Percentiles rank a stretch among this genome's conserved stretches.
These are phyloP conservation scores for Mungos mungo DNA, from an alignment of 2,113 vertebrate species.

Conservation along the genomic window DNA sequence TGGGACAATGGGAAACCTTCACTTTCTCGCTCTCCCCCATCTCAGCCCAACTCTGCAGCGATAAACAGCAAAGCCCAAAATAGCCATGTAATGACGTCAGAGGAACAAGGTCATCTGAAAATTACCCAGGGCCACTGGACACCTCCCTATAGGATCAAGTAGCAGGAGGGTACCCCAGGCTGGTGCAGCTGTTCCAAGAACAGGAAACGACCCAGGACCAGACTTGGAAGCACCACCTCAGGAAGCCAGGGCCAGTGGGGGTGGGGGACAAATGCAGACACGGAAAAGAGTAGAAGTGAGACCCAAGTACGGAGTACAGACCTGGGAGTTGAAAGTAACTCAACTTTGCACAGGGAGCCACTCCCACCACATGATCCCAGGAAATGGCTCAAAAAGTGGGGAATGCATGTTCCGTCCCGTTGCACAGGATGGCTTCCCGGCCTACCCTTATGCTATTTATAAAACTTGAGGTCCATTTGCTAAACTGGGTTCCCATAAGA, in stretches of 20 bases:
- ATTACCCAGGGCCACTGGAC: constrained; percentile 70
- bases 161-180: constrained; percentile 77
- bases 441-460: constrained; percentile 69
- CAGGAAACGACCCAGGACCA: constrained; percentile 68
- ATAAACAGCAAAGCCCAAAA: constrained; percentile 76
- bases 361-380: neutral
- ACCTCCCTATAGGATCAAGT: constrained; percentile 79
- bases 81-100: constrained; percentile 74
- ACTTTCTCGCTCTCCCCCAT: neutral
- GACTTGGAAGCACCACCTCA: constrained; percentile 38
- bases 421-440: neutral
- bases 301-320: neutral
- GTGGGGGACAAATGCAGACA: neutral
- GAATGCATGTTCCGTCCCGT: constrained; percentile 15
- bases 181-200: constrained; percentile 77
- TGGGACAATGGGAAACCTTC: neutral
- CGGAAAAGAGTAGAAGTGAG: neutral
- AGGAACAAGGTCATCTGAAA: constrained; percentile 79
- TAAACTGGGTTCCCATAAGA: constrained; percentile 46
- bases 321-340: neutral
- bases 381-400: constrained; percentile 35
- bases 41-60: constrained; percentile 58
- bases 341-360: neutral
- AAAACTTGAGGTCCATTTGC: constrained; percentile 46
- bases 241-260: neutral